Evolutionary conservation across 2,888 invertebrate species (phyloP).

Genomic region (Tetrapedia diversipes): DNA sequence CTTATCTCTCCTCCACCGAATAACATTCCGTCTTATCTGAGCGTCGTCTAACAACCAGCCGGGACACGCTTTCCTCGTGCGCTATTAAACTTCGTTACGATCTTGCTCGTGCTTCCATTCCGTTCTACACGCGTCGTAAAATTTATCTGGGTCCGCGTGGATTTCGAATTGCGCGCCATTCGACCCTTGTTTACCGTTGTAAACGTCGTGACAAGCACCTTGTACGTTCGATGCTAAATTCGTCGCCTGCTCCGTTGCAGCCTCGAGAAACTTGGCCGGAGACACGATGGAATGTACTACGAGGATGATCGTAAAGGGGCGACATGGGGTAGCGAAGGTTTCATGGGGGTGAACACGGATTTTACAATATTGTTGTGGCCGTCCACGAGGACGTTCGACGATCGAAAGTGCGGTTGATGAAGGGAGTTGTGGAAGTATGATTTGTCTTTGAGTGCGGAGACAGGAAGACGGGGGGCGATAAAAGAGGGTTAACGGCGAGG

Average conservation of each 20-base stretch:
- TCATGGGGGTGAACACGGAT: too few species aligned
- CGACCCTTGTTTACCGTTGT: constrained; percentile 49
- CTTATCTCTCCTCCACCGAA: constrained; percentile 51
- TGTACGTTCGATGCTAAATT: not conserved
- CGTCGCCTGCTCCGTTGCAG: constrained; percentile 4
- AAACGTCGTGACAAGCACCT: constrained; percentile 21
- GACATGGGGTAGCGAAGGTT: too few species aligned
- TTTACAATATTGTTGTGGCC: constrained; percentile 3
- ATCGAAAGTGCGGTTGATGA: not conserved
- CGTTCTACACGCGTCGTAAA: constrained; percentile 58
- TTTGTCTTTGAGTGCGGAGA: not conserved
- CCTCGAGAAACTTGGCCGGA: not conserved
- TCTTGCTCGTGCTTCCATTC: constrained; percentile 24
- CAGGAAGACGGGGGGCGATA: not conserved
- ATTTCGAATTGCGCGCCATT: constrained; percentile 33
- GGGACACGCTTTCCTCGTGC: constrained; percentile 43
- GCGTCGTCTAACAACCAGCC: constrained; percentile 34
- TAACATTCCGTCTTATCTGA: constrained; percentile 54
- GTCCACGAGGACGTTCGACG: too few species aligned
- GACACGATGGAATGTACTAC: not conserved
- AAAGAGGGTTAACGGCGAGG: not conserved
- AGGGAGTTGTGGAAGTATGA: not conserved
- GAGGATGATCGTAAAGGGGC: constrained; percentile 13
- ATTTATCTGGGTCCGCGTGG: constrained; percentile 44
- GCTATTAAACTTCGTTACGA: constrained; percentile 63